Conservation (phyloP, 2,113 vertebrate species). For the Eidolon helvum region DNA sequence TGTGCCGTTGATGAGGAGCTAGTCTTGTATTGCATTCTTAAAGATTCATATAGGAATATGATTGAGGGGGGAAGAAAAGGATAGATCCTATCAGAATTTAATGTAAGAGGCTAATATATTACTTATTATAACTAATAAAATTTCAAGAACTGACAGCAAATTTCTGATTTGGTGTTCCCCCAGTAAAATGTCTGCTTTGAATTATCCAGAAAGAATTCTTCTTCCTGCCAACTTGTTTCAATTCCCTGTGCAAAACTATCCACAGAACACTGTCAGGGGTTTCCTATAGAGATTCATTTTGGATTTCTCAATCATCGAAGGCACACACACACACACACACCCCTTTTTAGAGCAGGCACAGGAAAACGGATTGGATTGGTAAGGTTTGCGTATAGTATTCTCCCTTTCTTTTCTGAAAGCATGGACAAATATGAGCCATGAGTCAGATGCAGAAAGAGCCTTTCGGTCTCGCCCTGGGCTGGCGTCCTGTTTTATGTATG, state of each 20-base stretch:
- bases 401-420: slow-evolving; percentile 29
- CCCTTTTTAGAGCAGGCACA: background rate
- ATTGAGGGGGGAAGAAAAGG: background rate
- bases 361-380: background rate
- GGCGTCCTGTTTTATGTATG: background rate
- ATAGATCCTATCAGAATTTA: slow-evolving; percentile 51
- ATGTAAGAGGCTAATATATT: slow-evolving; percentile 63
- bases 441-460: background rate
- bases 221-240: slow-evolving; percentile 73
- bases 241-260: slow-evolving; percentile 57
- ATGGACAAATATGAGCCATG: slow-evolving; percentile 50
- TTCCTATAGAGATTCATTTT: slow-evolving; percentile 51
- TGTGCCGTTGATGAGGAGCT: background rate
- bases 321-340: background rate
- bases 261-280: slow-evolving; percentile 39
- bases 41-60: background rate
- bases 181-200: slow-evolving; percentile 74
- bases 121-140: slow-evolving; percentile 72
- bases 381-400: background rate
- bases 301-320: slow-evolving; percentile 20
- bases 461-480: background rate
- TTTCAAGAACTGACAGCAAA: slow-evolving; percentile 70
- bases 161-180: slow-evolving; percentile 72
- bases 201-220: slow-evolving; percentile 72
- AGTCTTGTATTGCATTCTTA: background rate